Evolutionary conservation across 2,113 vertebrate genomes (phyloP), one percentile per base, ranked within the genome.

Genomic region (Larimichthys crocea): DNA sequence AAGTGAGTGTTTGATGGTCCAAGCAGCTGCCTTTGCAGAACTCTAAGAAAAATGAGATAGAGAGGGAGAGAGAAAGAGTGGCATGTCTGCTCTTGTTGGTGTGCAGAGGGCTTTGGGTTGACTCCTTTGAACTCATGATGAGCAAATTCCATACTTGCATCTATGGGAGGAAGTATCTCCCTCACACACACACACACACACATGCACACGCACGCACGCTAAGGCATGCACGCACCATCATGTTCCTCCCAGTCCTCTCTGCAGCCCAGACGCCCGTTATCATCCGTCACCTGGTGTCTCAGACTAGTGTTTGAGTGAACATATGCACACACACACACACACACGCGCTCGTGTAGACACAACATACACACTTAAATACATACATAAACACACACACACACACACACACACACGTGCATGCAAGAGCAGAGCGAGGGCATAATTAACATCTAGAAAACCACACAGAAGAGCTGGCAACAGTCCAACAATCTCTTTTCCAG

Each of bases 61-160:
- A 79, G 42, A 60, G 63, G 77, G 66, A 55, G 14, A 62, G 59
- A 31, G 53, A 69, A 31, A 79, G 64, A 59, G 73, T 69, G 70
- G 77, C 91, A 86, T 89, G 93, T 81, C 88, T 86, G 77, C 73
- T 80, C 93, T 88, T 92, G 90, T 85, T 76, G 82, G 55, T 86
- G 75, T 80, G 75, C 70, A 76, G 20, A 85, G 67, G 67, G 69
- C 64, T 88, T 86, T 79, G 78, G 24, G 64, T 91, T 79, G 61
- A 90, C 83, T 89, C 82, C 83, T 92, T 92, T 94, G 89, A 93
- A 92, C 84, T 86, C 64, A 35, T 12, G 86, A 87, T 92, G 88
- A 88, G 85, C 86, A 84, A 87, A 93, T 92, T 92, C 92, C 92
- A 91, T 77, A 84, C 55, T 59, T 53, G 63, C 64, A 40, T 84